Percentiles rank a stretch among this genome's conserved stretches.
phyloP scores from a whole-genome alignment of 2,113 vertebrate species.

The Neolamprologus devosi region DNA sequence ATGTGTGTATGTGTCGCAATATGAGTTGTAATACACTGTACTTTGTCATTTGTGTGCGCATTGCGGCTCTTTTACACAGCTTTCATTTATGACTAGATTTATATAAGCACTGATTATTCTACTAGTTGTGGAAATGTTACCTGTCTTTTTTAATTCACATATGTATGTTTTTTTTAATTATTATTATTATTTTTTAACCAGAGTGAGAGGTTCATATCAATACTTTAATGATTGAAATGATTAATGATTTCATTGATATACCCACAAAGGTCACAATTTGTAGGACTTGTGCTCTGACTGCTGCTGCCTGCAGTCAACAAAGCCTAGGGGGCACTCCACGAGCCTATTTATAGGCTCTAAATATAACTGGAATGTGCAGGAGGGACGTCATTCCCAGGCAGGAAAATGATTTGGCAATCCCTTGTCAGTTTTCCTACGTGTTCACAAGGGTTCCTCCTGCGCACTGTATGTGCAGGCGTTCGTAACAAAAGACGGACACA shows the following conservation, averaged over 20 bases:
- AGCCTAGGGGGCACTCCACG: slow-evolving; percentile 63
- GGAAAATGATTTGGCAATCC: slow-evolving; percentile 62
- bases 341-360: slow-evolving; percentile 74
- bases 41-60: neutral
- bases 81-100: neutral
- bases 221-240: neutral
- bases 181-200: neutral
- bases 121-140: neutral
- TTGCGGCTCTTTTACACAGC: neutral
- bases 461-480: neutral
- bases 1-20: slow-evolving; percentile 22
- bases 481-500: neutral
- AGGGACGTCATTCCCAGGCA: slow-evolving; percentile 63
- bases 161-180: neutral
- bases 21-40: neutral
- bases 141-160: neutral
- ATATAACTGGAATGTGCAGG: slow-evolving; percentile 70
- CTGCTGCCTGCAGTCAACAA: slow-evolving; percentile 51
- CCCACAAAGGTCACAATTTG: neutral
- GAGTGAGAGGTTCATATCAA: rapidly evolving
- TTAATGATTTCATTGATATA: neutral
- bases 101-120: neutral
- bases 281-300: neutral
- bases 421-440: slow-evolving; percentile 39
- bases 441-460: slow-evolving; percentile 26